These are phyloP conservation scores for Meliscaeva auricollis DNA, from an alignment of 2,888 invertebrate species.

Conservation along the genomic window DNA sequence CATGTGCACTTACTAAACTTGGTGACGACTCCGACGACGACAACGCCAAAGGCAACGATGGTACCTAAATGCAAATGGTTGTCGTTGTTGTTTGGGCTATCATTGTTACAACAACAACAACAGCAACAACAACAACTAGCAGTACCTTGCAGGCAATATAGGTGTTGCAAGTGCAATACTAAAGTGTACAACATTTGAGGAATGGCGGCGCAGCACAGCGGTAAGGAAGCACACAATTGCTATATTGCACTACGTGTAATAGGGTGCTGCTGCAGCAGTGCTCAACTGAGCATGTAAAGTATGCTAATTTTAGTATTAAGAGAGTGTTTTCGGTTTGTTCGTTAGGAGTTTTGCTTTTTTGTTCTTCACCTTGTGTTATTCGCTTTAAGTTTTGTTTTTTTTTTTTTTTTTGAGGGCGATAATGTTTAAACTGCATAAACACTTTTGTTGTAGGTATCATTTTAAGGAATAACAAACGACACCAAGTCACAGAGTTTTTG, in stretches of 20 bases:
- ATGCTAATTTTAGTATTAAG: slow-evolving; percentile 73
- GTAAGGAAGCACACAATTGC: slow-evolving; percentile 1
- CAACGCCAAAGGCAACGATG: not conserved
- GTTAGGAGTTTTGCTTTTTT: slow-evolving; percentile 20
- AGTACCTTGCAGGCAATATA: slow-evolving; percentile 47
- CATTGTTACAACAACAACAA: slow-evolving; percentile 40
- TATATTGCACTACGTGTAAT: slow-evolving; percentile 54
- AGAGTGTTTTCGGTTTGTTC: slow-evolving; percentile 55
- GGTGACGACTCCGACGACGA: slow-evolving; percentile 1
- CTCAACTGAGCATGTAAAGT: slow-evolving; percentile 69
- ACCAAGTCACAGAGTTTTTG: not conserved
- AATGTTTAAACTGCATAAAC: slow-evolving; percentile 6
- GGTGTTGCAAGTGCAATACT: slow-evolving; percentile 37
- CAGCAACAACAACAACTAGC: slow-evolving; percentile 27
- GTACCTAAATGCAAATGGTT: slow-evolving; percentile 11
- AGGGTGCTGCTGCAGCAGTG: slow-evolving; percentile 37
- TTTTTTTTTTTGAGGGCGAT: not conserved
- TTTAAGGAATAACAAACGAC: not conserved
- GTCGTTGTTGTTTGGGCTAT: slow-evolving; percentile 39
- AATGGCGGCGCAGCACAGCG: slow-evolving; percentile 31
- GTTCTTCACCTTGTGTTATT: slow-evolving; percentile 7
- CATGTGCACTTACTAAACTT: slow-evolving; percentile 13
- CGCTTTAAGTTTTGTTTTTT: slow-evolving; percentile 3
- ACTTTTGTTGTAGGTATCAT: not conserved
- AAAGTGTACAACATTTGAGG: slow-evolving; percentile 37